A percentile compares a stretch with the other conserved stretches of the same genome.
Conservation (phyloP, 2,113 vertebrate genomes). For the Noctilio leporinus region DNA sequence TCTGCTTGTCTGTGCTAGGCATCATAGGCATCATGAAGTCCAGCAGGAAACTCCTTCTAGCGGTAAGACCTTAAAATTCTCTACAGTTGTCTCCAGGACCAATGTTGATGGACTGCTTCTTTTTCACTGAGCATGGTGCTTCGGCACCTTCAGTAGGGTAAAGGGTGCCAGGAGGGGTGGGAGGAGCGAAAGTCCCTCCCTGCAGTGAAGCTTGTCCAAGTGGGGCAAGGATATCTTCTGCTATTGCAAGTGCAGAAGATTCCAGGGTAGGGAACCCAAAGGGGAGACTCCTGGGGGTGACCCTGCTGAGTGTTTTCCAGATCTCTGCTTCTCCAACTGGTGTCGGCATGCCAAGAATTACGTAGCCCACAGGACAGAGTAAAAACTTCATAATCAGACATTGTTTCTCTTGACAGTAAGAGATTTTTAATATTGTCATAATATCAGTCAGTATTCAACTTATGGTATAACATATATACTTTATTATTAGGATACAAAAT, state of each 20-base stretch:
- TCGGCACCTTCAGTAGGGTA: not conserved
- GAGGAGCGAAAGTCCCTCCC: not conserved
- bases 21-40: slow-evolving; percentile 78
- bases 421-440: not conserved
- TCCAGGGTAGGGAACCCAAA: not conserved
- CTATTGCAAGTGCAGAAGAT: not conserved
- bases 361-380: not conserved
- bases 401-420: not conserved
- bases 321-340: not conserved
- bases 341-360: not conserved
- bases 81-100: not conserved
- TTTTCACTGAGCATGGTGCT: not conserved
- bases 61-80: slow-evolving; percentile 71
- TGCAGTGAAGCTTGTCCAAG: not conserved
- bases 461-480: not conserved
- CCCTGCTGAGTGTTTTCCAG: not conserved
- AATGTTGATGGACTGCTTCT: not conserved
- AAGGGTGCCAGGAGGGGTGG: not conserved
- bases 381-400: not conserved
- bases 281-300: no score
- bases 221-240: not conserved
- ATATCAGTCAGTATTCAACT: not conserved
- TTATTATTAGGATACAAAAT: not conserved
- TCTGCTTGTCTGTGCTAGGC: slow-evolving; percentile 80
- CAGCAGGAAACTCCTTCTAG: slow-evolving; percentile 77